A percentile compares a stretch with the other conserved stretches of the same genome.
Evolutionary conservation across 2,797 vertebrate genomes (phyloP).

Genomic region (Chelmon rostratus): DNA sequence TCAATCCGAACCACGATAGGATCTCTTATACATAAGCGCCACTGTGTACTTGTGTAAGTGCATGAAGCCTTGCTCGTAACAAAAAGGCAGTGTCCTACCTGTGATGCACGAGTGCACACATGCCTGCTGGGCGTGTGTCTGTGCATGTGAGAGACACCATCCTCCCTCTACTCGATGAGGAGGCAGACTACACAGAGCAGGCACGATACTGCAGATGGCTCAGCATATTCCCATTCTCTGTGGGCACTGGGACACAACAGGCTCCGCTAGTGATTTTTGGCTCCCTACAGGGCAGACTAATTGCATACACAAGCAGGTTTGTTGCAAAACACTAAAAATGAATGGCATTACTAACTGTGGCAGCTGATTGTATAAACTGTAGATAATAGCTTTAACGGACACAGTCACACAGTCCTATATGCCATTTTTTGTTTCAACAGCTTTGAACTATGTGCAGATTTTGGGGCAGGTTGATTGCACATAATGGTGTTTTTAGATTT

Average conservation of each 20-base stretch:
- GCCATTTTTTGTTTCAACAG: not conserved
- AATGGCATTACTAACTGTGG: slow-evolving; percentile 7
- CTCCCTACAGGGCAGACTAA: slow-evolving; percentile 57
- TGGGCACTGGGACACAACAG: slow-evolving; percentile 48
- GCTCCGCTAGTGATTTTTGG: slow-evolving; percentile 43
- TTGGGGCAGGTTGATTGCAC: slow-evolving; percentile 1
- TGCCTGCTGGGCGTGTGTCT: slow-evolving; percentile 19
- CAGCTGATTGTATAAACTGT: slow-evolving; percentile 15
- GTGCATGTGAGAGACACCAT: slow-evolving; percentile 1
- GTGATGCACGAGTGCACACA: slow-evolving; percentile 35
- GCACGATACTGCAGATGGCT: slow-evolving; percentile 68
- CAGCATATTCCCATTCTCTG: slow-evolving; percentile 67
- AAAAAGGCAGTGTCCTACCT: slow-evolving; percentile 38
- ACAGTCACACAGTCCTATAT: not conserved
- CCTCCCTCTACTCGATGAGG: slow-evolving; percentile 32
- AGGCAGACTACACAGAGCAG: slow-evolving; percentile 34
- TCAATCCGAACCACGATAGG: not conserved
- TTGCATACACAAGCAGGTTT: slow-evolving; percentile 74
- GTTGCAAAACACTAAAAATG: slow-evolving; percentile 62
- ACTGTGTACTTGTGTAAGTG: not conserved
- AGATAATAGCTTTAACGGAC: not conserved
- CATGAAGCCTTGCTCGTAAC: not conserved
- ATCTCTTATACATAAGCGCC: not conserved
- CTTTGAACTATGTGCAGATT: slow-evolving; percentile 18
- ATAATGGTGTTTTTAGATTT: slow-evolving; percentile 7